Conservation (phyloP, 2,113 vertebrate species). For the Oriolus oriolus region DNA sequence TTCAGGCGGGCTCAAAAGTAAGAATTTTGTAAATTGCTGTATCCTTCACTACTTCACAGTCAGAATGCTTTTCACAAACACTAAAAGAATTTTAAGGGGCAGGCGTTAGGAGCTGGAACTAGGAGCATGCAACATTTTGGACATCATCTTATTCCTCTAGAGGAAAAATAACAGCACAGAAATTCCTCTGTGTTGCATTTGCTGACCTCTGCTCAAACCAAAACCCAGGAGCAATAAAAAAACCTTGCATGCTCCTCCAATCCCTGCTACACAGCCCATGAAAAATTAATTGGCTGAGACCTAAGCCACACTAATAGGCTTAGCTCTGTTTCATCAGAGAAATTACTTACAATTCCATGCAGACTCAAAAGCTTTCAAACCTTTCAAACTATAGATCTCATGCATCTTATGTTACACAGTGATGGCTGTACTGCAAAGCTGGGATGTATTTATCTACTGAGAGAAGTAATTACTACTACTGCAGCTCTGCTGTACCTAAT, state of each 20-base stretch:
- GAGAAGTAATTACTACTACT: not conserved
- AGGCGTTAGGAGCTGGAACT: not conserved
- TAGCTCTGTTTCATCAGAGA: not conserved
- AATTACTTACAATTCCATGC: not conserved
- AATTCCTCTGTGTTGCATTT: not conserved
- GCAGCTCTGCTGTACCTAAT: not conserved
- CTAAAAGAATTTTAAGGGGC: not conserved
- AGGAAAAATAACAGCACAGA: not conserved
- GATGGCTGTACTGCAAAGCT: not conserved
- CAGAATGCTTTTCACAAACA: not conserved
- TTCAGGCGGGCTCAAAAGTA: not conserved
- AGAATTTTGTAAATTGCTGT: not conserved
- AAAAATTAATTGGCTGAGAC: constrained; percentile 37
- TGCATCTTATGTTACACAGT: not conserved
- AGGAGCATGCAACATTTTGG: not conserved
- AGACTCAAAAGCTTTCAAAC: constrained; percentile 1
- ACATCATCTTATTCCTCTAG: not conserved
- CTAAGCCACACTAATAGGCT: not conserved
- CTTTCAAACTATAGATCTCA: not conserved
- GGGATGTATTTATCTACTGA: not conserved
- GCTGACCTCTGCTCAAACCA: not conserved
- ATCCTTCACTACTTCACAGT: not conserved
- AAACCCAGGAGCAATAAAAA: not conserved
- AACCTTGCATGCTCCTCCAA: not conserved
- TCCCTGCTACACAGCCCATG: not conserved